Evolutionary conservation across 2,888 invertebrate genomes (phyloP), one percentile per base, ranked within the genome.

Genomic region (Steinernema hermaphroditum): DNA sequence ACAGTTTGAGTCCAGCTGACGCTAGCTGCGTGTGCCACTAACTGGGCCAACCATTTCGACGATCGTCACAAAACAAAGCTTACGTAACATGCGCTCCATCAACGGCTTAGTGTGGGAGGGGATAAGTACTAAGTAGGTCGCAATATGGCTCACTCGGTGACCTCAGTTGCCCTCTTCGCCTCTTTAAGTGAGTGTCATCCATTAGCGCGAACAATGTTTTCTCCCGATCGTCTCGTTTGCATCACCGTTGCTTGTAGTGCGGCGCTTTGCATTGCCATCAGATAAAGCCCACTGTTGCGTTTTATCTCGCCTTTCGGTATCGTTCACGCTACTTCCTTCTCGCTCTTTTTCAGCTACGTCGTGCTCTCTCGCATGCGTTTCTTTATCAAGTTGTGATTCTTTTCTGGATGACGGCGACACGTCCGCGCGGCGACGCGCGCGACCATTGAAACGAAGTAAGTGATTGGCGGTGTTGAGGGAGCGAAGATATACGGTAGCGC

Each of bases 131-230:
- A 62, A 62, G 62, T 62, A 62, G 62, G 62, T 62, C 62, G 62
- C 62, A 62, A 62, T 62, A 62, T 62, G 62, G 29, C 62, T 62
- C 62, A 62, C 62, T 62, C 62, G 34, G 62, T 62, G 62, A 62
- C 62, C 62, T 29, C 62, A 62, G 62, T 62, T 62, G 62, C 27
- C 62, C 62, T 62, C 62, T 54, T 24, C 50, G 50, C 62, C 29
- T 29, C 34, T n/a, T 62, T 32, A 62, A 62, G 62, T 62, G 34
- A 62, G 27, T 62, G 29, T 62, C 62, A 62, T 24, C 62, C 29
- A 29, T 29, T 29, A 62, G 29, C 4, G 27, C 12, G 62, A 62
- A 62, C 62, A 62, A 9, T 62, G 62, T 34, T 62, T 62, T 54
- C n/a, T 54, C 27, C 27, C 54, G 6, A 14, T 12, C 62, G 29